phyloP scores from a whole-genome alignment of 1,140 invertebrate genomes.

The Nomia melanderi region DNA sequence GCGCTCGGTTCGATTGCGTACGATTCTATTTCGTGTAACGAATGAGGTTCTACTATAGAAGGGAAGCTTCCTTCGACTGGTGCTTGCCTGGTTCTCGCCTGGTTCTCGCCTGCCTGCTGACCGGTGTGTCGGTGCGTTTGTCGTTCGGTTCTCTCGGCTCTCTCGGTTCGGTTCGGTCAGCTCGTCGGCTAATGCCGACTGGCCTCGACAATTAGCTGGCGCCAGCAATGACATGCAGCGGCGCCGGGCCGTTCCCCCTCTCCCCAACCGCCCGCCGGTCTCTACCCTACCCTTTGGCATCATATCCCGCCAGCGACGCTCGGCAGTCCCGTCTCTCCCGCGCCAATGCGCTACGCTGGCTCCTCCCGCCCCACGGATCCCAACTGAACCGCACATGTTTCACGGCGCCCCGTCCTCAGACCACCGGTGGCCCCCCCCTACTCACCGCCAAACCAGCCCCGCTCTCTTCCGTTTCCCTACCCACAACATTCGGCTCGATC shows the following conservation, averaged over 20 bases:
- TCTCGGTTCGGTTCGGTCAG: constrained; percentile 68
- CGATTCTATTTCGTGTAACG: too few species aligned
- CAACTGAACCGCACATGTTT: constrained; percentile 52
- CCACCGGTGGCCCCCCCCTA: constrained; percentile 32
- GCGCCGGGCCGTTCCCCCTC: constrained; percentile 64
- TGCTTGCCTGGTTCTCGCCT: too few species aligned
- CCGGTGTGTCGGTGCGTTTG: neutral
- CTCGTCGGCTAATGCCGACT: constrained; percentile 75
- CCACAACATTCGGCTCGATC: constrained; percentile 12
- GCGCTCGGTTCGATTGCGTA: too few species aligned
- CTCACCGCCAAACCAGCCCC: constrained; percentile 10
- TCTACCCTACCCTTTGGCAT: constrained; percentile 3
- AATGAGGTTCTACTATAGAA: too few species aligned
- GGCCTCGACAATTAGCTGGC: constrained; percentile 79
- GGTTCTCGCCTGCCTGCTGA: too few species aligned
- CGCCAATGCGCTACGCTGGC: constrained; percentile 18
- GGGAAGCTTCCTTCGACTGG: too few species aligned
- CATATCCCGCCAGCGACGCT: constrained; percentile 36
- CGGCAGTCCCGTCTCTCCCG: constrained; percentile 15
- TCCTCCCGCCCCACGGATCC: constrained; percentile 1
- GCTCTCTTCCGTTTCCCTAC: neutral
- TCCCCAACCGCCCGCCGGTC: neutral
- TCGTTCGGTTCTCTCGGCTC: constrained; percentile 39
- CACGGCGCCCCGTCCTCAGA: constrained; percentile 52
- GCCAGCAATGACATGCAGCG: constrained; percentile 78